Evolutionary conservation across 2,113 vertebrate species (phyloP).

Genomic region (Syrmaticus mikado): DNA sequence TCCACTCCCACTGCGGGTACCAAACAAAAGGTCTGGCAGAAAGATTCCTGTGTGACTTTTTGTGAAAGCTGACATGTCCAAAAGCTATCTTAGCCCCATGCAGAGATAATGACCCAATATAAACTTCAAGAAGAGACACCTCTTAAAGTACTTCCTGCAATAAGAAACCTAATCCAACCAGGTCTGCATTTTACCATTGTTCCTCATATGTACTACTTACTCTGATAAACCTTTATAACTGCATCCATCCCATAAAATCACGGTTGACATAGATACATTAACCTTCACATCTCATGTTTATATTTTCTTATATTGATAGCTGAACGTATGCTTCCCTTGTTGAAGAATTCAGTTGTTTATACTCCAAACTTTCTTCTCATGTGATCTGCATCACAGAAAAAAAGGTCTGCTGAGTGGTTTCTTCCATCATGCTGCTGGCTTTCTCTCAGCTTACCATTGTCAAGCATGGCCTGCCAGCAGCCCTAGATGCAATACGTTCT

Average conservation of each 20-base stretch:
- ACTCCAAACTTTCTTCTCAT: not conserved
- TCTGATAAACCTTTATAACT: not conserved
- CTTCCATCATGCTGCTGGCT: not conserved
- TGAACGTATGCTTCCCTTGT: not conserved
- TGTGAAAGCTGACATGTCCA: not conserved
- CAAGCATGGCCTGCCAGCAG: not conserved
- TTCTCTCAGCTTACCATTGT: not conserved
- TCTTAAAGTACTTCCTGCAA: not conserved
- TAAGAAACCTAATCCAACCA: not conserved
- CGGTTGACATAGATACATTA: not conserved
- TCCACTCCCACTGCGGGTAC: not conserved
- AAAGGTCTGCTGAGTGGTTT: not conserved
- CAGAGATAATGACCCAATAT: not conserved
- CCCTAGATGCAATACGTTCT: not conserved
- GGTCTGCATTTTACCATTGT: not conserved
- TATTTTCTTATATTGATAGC: not conserved
- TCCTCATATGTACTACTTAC: not conserved
- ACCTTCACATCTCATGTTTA: not conserved
- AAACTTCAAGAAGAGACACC: not conserved
- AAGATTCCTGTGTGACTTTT: not conserved
- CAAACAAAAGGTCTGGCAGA: not conserved
- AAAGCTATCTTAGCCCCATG: not conserved
- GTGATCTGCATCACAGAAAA: not conserved
- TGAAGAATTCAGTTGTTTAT: not conserved
- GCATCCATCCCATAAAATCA: not conserved